Percentiles rank a stretch among this genome's conserved stretches.
These are phyloP conservation scores for Tortrix viridana DNA, from an alignment of 2,888 invertebrate species.

Conservation along the genomic window DNA sequence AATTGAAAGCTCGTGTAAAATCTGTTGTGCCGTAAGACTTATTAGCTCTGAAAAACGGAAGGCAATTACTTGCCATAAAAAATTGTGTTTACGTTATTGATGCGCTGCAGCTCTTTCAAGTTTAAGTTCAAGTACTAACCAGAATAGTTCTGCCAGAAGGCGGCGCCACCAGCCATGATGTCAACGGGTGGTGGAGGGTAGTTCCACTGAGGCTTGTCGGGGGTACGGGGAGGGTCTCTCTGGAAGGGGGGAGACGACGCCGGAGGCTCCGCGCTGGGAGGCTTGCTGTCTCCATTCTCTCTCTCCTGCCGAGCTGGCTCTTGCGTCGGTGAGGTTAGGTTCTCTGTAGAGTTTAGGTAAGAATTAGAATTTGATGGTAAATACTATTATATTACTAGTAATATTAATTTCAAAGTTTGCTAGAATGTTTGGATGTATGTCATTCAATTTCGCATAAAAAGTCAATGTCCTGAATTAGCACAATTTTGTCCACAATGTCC, in stretches of 20 bases:
- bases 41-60: no score
- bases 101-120: background rate
- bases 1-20: no score
- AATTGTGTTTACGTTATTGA: background rate
- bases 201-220: constrained; percentile 83
- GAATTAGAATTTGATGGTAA: background rate
- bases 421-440: no score
- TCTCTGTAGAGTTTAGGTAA: constrained; percentile 59
- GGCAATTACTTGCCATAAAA: no score
- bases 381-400: background rate
- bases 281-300: constrained; percentile 79
- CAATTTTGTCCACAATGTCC: no score
- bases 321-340: constrained; percentile 64
- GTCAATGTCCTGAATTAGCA: no score
- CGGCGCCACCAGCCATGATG: constrained; percentile 93
- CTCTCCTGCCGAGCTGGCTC: constrained; percentile 71
- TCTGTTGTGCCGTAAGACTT: no score
- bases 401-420: no score
- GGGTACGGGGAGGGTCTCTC: constrained; percentile 75
- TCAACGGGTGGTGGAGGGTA: constrained; percentile 85
- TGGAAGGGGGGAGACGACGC: constrained; percentile 76
- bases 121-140: constrained; percentile 82
- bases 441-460: no score
- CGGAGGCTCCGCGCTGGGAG: constrained; percentile 75
- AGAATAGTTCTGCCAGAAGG: constrained; percentile 96